Conservation (phyloP, 2,888 invertebrate species). For the Drosophila anomalata region DNA sequence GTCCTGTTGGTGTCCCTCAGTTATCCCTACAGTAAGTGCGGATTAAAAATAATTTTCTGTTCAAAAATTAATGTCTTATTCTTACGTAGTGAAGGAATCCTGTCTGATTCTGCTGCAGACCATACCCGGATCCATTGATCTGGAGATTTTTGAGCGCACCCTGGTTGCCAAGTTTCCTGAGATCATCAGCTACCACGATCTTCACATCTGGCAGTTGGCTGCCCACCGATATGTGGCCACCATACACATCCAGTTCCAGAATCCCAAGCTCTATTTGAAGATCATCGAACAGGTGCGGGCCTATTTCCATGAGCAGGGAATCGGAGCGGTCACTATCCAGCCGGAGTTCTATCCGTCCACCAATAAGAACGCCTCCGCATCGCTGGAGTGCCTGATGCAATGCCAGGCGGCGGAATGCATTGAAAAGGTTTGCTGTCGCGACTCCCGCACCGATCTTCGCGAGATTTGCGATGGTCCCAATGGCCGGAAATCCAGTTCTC, state of each 20-base stretch:
- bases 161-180: slow-evolving; percentile 88
- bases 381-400: slow-evolving; percentile 80
- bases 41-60: neutral
- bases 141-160: slow-evolving; percentile 88
- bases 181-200: slow-evolving; percentile 91
- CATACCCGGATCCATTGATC: slow-evolving; percentile 94
- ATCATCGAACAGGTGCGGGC: slow-evolving; percentile 87
- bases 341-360: slow-evolving; percentile 88
- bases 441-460: slow-evolving; percentile 76
- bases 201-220: slow-evolving; percentile 95
- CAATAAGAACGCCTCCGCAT: slow-evolving; percentile 65
- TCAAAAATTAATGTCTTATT: neutral
- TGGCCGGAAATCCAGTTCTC: slow-evolving; percentile 24
- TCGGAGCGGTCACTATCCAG: slow-evolving; percentile 93
- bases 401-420: slow-evolving; percentile 78
- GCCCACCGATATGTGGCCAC: slow-evolving; percentile 92
- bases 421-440: slow-evolving; percentile 82
- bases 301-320: slow-evolving; percentile 92
- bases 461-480: slow-evolving; percentile 67
- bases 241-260: slow-evolving; percentile 91
- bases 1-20: slow-evolving; percentile 89
- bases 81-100: slow-evolving; percentile 92
- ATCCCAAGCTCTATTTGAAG: slow-evolving; percentile 86
- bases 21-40: slow-evolving; percentile 91
- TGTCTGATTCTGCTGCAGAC: slow-evolving; percentile 95